Conservation (phyloP, 30 jellyfish, hydroid and myxozoan species). For the Turritopsis rubra region DNA sequence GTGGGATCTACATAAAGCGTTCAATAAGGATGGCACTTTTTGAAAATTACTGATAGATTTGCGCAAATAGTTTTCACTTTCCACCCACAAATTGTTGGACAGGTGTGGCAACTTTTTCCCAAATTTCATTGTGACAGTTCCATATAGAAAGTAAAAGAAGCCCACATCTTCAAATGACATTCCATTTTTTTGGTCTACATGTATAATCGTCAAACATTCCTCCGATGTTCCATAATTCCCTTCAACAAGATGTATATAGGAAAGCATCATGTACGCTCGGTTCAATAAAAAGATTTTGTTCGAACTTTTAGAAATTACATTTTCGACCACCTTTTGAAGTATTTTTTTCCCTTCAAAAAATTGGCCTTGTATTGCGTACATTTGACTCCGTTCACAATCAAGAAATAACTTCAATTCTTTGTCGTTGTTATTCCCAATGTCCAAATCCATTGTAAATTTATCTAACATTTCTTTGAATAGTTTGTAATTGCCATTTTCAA, state of each 20-base stretch:
- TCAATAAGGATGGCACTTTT: slow-evolving; percentile 13
- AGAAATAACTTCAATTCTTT: slow-evolving; percentile 18
- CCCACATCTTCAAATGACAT: slow-evolving; percentile 55
- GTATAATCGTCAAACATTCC: slow-evolving; percentile 63
- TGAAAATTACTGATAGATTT: slow-evolving; percentile 8
- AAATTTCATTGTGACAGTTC: slow-evolving; percentile 59
- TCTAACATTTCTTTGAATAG: slow-evolving; percentile 44
- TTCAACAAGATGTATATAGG: slow-evolving; percentile 55
- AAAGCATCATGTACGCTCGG: slow-evolving; percentile 62
- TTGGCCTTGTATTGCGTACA: slow-evolving; percentile 41
- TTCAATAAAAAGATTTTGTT: slow-evolving; percentile 42
- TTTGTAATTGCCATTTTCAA: slow-evolving; percentile 60
- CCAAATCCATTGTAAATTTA: slow-evolving; percentile 17
- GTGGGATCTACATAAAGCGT: slow-evolving; percentile 1
- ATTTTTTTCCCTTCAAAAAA: slow-evolving; percentile 52
- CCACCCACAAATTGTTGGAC: slow-evolving; percentile 59
- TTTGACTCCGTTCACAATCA: slow-evolving; percentile 8
- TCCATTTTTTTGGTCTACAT: slow-evolving; percentile 23
- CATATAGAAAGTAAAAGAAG: slow-evolving; percentile 33
- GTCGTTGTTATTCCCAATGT: neutral
- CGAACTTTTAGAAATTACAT: slow-evolving; percentile 39
- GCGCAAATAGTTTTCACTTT: slow-evolving; percentile 14
- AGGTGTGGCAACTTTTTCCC: slow-evolving; percentile 50
- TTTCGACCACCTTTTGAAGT: slow-evolving; percentile 64
- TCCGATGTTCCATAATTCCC: slow-evolving; percentile 86